phyloP scores from a whole-genome alignment of 1,140 invertebrate genomes.

The Heliconius himera region DNA sequence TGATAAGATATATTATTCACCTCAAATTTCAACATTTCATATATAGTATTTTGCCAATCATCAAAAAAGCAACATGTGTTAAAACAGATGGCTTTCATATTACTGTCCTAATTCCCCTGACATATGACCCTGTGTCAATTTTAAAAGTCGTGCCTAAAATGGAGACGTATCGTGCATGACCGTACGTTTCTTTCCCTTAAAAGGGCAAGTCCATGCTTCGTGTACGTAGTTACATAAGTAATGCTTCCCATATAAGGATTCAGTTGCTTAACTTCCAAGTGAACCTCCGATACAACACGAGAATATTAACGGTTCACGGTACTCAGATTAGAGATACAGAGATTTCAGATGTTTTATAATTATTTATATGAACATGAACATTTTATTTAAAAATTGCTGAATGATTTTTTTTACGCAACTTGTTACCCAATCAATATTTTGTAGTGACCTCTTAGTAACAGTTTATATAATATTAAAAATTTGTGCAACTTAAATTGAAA shows the following conservation, averaged over 20 bases:
- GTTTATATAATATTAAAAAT: background rate
- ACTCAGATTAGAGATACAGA: background rate
- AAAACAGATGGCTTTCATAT: conserved; percentile 56
- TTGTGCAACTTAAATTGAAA: background rate
- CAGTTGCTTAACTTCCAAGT: conserved; percentile 54
- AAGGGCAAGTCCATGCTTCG: conserved; percentile 68
- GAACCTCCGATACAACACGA: conserved; percentile 5
- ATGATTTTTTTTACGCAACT: background rate
- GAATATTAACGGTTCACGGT: conserved; percentile 39
- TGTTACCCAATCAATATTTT: background rate
- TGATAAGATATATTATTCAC: conserved; percentile 43
- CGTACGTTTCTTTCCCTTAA: conserved; percentile 68
- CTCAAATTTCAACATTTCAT: conserved; percentile 24
- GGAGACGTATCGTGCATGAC: conserved; percentile 65
- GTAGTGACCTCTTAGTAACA: background rate
- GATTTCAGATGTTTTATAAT: background rate
- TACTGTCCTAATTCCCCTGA: conserved; percentile 74
- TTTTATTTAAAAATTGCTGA: background rate
- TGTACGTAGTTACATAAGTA: conserved; percentile 75
- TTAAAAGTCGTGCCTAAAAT: conserved; percentile 73
- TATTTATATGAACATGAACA: no score
- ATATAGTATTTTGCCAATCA: conserved; percentile 14
- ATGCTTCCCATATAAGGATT: conserved; percentile 67
- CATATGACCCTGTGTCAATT: conserved; percentile 72
- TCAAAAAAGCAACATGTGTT: conserved; percentile 42